Base-by-base conservation (phyloP, 2,113 vertebrate species). In the Pluvianellus socialis region DNA sequence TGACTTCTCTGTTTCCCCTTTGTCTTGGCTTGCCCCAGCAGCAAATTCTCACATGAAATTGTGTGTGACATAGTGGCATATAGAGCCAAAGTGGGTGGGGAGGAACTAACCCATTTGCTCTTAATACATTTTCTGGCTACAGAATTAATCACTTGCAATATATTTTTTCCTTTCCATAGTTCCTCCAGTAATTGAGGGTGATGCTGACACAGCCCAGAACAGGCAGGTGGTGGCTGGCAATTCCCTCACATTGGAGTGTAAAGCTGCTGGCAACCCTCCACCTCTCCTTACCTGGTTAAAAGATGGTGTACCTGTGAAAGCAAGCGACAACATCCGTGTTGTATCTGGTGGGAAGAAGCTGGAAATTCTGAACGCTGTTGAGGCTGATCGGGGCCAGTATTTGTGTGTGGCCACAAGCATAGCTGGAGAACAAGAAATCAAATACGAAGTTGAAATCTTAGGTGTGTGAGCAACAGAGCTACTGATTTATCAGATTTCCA, bases 221-320 rank as follows among this genome's bases (percentile, higher is more conserved):
- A 98, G 95, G 90, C 99, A 99, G 94, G 99, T 99, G 53, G 94
- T 99, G 47, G 89, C 98, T 90, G 98, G 98, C 63, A 98, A 97
- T 90, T 90, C 98, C 5, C 95, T 99, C 94, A 98, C 76, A 0
- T 87, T 99, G 93, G 98, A 99, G 66, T 99, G 99, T 81, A 98
- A 98, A 75, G 99, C 99, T 24, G 97, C 94, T 9, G 99, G 99
- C 26, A 99, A 99, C 80, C 99, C 99, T 49, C 95, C 97, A 3
- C 99, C 99, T 7, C 96, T 98, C 26, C 98, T 99, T 52, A 99
- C 99, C 13, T 99, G 99, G 99, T 94, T 99, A 63, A 99, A 99
- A 90, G 99, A 99, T 0, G 98, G 99, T 0, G 98, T 99, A 30
- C 99, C 99, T 5, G 98, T 99, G 92, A 98, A 97, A 88, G 92